These are phyloP conservation scores for Aphodius sticticus DNA, from an alignment of 2,888 invertebrate genomes.

Conservation along the genomic window DNA sequence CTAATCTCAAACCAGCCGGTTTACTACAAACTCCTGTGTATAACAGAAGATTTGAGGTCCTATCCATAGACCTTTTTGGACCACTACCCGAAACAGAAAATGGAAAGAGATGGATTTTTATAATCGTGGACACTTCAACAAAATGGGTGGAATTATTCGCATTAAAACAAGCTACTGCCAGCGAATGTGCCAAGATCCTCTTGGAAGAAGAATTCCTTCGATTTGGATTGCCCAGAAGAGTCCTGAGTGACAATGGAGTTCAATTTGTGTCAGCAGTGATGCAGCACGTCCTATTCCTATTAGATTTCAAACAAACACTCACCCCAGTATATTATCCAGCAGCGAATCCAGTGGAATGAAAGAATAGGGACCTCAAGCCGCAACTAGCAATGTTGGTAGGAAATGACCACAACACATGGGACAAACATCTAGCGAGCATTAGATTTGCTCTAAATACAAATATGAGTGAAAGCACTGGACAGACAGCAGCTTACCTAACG, in stretches of 20 bases:
- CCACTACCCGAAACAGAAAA: too few relatives aligned
- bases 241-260: slow-evolving; percentile 50
- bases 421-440: slow-evolving; percentile 41
- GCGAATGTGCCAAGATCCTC: slow-evolving; percentile 5
- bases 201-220: too few relatives aligned
- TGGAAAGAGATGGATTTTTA: too few relatives aligned
- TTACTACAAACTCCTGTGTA: slow-evolving; percentile 46
- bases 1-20: slow-evolving; percentile 39
- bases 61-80: slow-evolving; percentile 50
- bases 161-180: slow-evolving; percentile 27
- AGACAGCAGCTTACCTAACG: too few relatives aligned
- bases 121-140: too few relatives aligned
- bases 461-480: slow-evolving; percentile 43
- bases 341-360: slow-evolving; percentile 51
- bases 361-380: slow-evolving; percentile 48
- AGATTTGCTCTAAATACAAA: slow-evolving; percentile 47
- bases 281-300: slow-evolving; percentile 46
- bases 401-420: slow-evolving; percentile 45
- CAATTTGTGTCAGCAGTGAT: slow-evolving; percentile 52
- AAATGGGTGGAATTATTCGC: too few relatives aligned
- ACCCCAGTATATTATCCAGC: slow-evolving; percentile 52
- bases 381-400: slow-evolving; percentile 46
- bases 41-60: slow-evolving; percentile 45
- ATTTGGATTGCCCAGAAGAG: too few relatives aligned
- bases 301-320: slow-evolving; percentile 28